Base-by-base conservation (phyloP, 2,888 invertebrate species). In the Aphidoletes aphidimyza region DNA sequence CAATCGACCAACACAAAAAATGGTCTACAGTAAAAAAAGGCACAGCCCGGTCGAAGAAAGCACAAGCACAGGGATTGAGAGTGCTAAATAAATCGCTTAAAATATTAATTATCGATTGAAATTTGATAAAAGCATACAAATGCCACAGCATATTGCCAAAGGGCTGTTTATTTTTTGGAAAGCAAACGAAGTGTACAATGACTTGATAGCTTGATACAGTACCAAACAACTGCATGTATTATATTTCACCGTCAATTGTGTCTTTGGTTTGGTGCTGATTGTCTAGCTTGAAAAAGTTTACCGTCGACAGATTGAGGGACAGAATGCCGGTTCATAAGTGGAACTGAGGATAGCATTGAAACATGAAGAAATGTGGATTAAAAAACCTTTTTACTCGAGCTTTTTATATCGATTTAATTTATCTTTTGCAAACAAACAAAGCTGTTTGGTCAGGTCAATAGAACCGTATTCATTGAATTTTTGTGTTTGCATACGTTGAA, bases 91-190 rank as follows among this genome's bases (percentile, higher is more conserved):
- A 69, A 69, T 30, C 69, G 69, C 69, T 30, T 34, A 69, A 69
- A 69, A 69, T 69, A 69, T 30, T 69, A 69, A 69, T 69, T 69
- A 69, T 69, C 69, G 69, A 69, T 69, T 69, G 69, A 69, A 69
- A 69, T 69, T 69, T 69, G 30, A 69, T 69, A 34, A 69, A 69
- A 30, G 69, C 30, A 69, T 0, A 30, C 69, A n/a, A n/a, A n/a
- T n/a, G n/a, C 30, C 8, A 5, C 26, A 69, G 17, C 30, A 69
- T 34, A 30, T 69, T 34, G 17, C 69, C 30, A 34, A 69, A 30
- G 69, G 34, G n/a, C 34, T 69, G 30, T 30, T 54, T 54, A 17
- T 54, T 54, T 54, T 54, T 54, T 22, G 69, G 14, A 11, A 54
- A 54, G 30, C 69, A 69, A 69, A 30, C 5, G 69, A 69, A 30